Evolutionary conservation across 2,113 vertebrate genomes (phyloP).

Genomic region (Benitochromis conjunctus): DNA sequence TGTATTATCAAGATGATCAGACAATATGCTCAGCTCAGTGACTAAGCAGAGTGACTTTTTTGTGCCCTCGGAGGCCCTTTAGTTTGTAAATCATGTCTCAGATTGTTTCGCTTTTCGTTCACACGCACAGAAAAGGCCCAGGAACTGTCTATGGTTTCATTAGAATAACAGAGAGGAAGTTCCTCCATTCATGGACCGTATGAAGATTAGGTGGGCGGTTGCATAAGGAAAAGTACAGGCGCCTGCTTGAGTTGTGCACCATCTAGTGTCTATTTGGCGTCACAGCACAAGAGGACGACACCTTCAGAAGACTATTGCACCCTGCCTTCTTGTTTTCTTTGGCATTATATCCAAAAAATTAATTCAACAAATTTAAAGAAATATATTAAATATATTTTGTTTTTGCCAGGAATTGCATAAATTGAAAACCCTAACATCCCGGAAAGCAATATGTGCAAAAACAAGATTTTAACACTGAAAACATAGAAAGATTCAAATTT

Average conservation of each 20-base stretch:
- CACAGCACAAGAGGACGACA: neutral
- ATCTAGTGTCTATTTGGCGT: conserved; percentile 43
- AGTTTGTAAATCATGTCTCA: neutral
- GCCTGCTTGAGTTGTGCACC: conserved; percentile 5
- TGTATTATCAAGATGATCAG: conserved; percentile 7
- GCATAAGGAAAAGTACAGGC: neutral
- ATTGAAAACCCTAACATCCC: neutral
- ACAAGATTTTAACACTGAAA: rapidly evolving
- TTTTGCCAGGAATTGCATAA: neutral
- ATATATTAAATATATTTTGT: neutral
- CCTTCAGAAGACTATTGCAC: neutral
- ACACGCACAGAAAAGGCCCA: neutral
- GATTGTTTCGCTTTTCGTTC: neutral
- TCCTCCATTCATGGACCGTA: neutral
- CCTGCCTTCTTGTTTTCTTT: neutral
- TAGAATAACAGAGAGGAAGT: conserved; percentile 3
- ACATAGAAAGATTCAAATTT: neutral
- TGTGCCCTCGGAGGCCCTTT: neutral
- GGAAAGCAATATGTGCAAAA: neutral
- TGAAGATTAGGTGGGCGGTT: neutral
- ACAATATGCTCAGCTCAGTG: conserved; percentile 5
- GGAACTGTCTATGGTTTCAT: neutral
- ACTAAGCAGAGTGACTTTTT: neutral
- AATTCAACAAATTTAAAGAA: neutral
- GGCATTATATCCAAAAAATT: neutral